Base-by-base conservation (phyloP, 1,140 invertebrate genomes). In the Euura lappo region DNA sequence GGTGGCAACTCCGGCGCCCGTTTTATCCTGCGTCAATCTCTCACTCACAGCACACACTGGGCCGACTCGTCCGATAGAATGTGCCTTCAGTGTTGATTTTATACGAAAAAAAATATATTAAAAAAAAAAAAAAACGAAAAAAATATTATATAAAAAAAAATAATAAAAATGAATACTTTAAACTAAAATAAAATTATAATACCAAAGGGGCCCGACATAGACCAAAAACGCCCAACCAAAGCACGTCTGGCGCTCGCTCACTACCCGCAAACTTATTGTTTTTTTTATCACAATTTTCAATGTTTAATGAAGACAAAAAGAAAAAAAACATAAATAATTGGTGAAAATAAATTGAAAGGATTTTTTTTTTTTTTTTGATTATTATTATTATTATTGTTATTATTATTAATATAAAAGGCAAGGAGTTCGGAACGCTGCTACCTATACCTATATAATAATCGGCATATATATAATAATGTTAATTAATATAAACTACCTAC, bases 61-160 rank as follows among this genome's bases (percentile, higher is more conserved):
- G 93, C 93, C 93, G 93, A 91, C 92, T 93, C 93, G 93, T 94
- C 93, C 93, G 93, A 93, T 93, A 93, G 93, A 92, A 94, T 94
- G 93, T 94, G 93, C 93, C 93, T 94, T 94, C 93, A 92, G 92
- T 93, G 91, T 93, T 92, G 90, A 92, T 92, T 92, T 94, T 94
- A 93, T 93, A 93, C 92, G 90, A 93, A 92, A 92, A 90, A 89
- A 90, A 90, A n/a, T n/a, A n/a, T n/a, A n/a, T n/a, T n/a, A n/a
- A n/a, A n/a, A n/a, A n/a, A n/a, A n/a, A n/a, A n/a, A n/a, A n/a
- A n/a, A n/a, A n/a, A n/a, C n/a, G n/a, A n/a, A n/a, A n/a, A n/a
- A n/a, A n/a, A n/a, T n/a, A n/a, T n/a, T n/a, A n/a, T n/a, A n/a
- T n/a, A n/a, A 91, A 88, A 88, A 85, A 88, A 89, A 90, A n/a